These are phyloP conservation scores for Odontomyia ornata DNA, from an alignment of 2,888 invertebrate species.

Conservation along the genomic window DNA sequence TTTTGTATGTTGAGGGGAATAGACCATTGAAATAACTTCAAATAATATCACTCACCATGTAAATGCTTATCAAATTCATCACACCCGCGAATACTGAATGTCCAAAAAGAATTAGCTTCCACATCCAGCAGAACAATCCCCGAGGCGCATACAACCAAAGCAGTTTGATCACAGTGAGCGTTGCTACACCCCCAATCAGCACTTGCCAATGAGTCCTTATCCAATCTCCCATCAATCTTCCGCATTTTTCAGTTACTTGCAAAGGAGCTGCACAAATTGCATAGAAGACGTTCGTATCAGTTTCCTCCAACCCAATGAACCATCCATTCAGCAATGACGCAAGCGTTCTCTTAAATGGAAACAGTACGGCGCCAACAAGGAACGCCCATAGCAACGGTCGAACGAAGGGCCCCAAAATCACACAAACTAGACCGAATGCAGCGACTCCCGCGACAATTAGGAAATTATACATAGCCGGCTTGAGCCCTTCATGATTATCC, in stretches of 20 bases:
- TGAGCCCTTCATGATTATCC: conserved; percentile 62
- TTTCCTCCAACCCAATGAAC: conserved; percentile 76
- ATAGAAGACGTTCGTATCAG: conserved; percentile 73
- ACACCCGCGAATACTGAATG: conserved; percentile 59
- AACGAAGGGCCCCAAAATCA: conserved; percentile 89
- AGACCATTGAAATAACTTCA: no score
- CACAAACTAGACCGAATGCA: conserved; percentile 73
- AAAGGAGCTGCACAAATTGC: conserved; percentile 74
- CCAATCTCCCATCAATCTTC: conserved; percentile 77
- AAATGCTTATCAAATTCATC: conserved; percentile 60
- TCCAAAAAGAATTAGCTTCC: conserved; percentile 62
- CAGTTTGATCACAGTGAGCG: conserved; percentile 58
- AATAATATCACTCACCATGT: conserved; percentile 55
- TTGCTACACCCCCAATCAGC: conserved; percentile 65
- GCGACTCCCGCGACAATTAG: conserved; percentile 60
- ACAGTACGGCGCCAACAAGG: conserved; percentile 95
- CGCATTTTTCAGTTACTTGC: conserved; percentile 77
- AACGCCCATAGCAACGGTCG: conserved; percentile 96
- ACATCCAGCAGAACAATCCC: conserved; percentile 67
- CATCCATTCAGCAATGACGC: conserved; percentile 80
- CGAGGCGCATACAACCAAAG: conserved; percentile 70
- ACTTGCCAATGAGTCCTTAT: conserved; percentile 74
- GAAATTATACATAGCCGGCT: conserved; percentile 63
- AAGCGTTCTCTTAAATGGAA: conserved; percentile 89
- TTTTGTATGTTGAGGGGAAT: no score